phyloP scores from a whole-genome alignment of 2,113 vertebrate species.

The Oreotragus oreotragus region DNA sequence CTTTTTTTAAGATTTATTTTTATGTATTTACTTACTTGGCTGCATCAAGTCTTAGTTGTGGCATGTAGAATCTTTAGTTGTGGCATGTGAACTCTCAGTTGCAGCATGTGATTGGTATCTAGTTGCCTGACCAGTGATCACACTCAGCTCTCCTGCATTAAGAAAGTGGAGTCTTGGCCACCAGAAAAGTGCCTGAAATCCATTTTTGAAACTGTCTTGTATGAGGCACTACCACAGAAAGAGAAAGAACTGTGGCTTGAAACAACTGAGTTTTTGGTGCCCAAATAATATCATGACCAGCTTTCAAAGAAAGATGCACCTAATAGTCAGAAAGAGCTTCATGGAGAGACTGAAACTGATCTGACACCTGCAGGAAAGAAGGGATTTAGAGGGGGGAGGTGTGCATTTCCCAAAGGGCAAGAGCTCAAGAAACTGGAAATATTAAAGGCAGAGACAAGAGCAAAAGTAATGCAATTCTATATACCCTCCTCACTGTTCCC shows the following conservation, averaged over 20 bases:
- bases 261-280: not conserved
- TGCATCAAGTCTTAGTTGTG: not conserved
- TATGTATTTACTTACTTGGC: not conserved
- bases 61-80: not conserved
- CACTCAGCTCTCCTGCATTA: not conserved
- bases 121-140: not conserved
- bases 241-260: not conserved
- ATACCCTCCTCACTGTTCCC: not conserved
- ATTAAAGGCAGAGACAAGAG: not conserved
- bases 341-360: not conserved
- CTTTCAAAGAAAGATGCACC: not conserved
- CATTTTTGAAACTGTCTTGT: not conserved
- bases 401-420: not conserved
- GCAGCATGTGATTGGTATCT: not conserved
- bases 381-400: fast-evolving
- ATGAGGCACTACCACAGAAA: not conserved
- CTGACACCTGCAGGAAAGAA: not conserved
- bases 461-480: not conserved
- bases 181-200: not conserved
- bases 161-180: not conserved
- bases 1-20: not conserved
- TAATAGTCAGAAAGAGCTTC: not conserved
- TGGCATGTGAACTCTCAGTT: not conserved
- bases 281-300: not conserved
- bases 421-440: not conserved